Conservation (phyloP, 1,140 invertebrate genomes). For the Ips typographus region DNA sequence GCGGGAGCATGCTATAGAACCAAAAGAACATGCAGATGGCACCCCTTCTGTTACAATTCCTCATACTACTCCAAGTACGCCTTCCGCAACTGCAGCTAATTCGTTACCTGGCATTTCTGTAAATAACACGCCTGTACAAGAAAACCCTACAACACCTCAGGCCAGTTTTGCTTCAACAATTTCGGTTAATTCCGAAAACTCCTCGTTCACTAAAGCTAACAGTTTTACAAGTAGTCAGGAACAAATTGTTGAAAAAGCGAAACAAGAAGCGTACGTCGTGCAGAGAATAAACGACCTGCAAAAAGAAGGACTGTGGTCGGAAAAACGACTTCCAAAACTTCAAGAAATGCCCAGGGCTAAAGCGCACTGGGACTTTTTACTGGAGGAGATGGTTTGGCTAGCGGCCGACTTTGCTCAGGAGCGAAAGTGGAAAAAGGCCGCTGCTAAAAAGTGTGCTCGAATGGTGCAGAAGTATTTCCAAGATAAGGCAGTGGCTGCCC, state of each 20-base stretch:
- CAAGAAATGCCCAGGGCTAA: slow-evolving; percentile 87
- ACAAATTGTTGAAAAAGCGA: slow-evolving; percentile 85
- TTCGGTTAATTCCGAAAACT: slow-evolving; percentile 8
- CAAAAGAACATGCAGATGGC: slow-evolving; percentile 51
- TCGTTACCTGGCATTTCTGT: slow-evolving; percentile 42
- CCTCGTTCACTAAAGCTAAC: slow-evolving; percentile 24
- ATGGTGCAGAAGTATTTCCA: slow-evolving; percentile 97
- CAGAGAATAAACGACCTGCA: slow-evolving; percentile 86
- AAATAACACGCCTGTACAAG: slow-evolving; percentile 3
- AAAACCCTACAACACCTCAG: not conserved
- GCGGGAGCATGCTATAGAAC: slow-evolving; percentile 72
- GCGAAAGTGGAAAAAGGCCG: slow-evolving; percentile 95
- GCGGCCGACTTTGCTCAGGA: slow-evolving; percentile 97
- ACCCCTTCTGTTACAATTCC: slow-evolving; percentile 28
- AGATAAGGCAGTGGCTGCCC: slow-evolving; percentile 86
- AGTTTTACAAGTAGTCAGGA: slow-evolving; percentile 54
- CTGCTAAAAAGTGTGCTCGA: slow-evolving; percentile 87
- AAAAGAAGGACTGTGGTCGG: slow-evolving; percentile 90
- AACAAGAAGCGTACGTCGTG: slow-evolving; percentile 93
- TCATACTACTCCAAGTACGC: slow-evolving; percentile 44
- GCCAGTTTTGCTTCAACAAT: slow-evolving; percentile 19
- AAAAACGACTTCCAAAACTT: slow-evolving; percentile 87
- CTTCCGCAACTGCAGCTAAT: slow-evolving; percentile 46
- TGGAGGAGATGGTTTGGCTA: slow-evolving; percentile 99
- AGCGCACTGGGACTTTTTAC: slow-evolving; percentile 97